Conservation (phyloP, 2,797 vertebrate species). For the Sarcoramphus papa region DNA sequence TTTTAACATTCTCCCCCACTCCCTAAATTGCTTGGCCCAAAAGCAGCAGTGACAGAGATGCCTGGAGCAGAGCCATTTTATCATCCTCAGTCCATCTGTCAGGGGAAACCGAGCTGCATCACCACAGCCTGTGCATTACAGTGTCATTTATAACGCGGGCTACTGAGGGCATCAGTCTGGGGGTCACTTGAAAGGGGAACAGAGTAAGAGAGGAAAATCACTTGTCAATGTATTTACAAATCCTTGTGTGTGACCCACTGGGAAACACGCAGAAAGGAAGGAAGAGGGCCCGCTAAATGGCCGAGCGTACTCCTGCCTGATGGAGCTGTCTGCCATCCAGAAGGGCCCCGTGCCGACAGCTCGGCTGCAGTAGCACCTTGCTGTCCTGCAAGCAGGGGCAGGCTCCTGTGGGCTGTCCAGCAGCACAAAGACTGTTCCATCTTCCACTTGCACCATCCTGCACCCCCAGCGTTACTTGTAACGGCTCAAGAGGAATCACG, state of each 20-base stretch:
- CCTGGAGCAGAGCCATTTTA: constrained; percentile 35
- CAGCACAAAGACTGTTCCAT: not conserved
- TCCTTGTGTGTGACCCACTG: not conserved
- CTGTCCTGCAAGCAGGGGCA: not conserved
- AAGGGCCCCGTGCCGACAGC: fast-evolving
- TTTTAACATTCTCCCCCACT: constrained; percentile 33
- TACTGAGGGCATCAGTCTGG: not conserved
- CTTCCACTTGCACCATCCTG: not conserved
- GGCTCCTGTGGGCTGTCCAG: not conserved
- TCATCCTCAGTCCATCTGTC: constrained; percentile 41
- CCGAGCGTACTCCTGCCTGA: not conserved
- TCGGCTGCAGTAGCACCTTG: not conserved
- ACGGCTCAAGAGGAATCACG: not conserved
- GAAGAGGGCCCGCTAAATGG: not conserved
- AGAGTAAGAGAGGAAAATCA: not conserved
- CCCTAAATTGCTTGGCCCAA: constrained; percentile 24
- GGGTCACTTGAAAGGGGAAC: not conserved
- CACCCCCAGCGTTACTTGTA: not conserved
- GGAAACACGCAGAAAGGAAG: not conserved
- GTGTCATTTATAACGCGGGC: fast-evolving
- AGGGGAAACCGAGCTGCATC: not conserved
- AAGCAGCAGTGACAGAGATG: constrained; percentile 15
- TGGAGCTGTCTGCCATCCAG: not conserved
- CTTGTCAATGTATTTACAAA: not conserved
- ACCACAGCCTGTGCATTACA: not conserved